phyloP scores from a whole-genome alignment of 2,797 vertebrate species.

The Ceyx erithaca region DNA sequence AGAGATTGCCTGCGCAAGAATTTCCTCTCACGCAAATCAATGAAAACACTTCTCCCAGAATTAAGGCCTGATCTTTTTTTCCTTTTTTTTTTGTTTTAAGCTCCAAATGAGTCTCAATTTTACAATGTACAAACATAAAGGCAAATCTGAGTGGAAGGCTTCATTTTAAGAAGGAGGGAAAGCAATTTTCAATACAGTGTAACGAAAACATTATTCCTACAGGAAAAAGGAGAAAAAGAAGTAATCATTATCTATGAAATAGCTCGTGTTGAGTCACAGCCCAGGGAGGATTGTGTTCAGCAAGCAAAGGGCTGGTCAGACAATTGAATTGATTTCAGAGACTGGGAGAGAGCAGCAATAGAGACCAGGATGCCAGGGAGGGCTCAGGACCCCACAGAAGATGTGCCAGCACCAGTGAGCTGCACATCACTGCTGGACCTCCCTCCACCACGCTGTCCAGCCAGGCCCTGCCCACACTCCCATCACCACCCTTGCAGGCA shows the following conservation, averaged over 20 bases:
- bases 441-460: rapidly evolving
- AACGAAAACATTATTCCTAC: constrained; percentile 48
- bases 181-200: constrained; percentile 22
- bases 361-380: neutral
- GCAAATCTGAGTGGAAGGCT: constrained; percentile 31
- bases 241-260: constrained; percentile 45
- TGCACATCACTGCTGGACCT: neutral
- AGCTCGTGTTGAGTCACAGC: constrained; percentile 40
- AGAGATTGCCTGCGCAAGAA: constrained; percentile 39
- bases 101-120: constrained; percentile 30
- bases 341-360: neutral
- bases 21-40: constrained; percentile 58
- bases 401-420: neutral
- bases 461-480: neutral
- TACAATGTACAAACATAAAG: constrained; percentile 29
- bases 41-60: constrained; percentile 45
- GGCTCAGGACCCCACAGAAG: neutral
- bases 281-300: neutral
- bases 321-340: neutral
- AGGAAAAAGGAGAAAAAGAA: neutral
- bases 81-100: constrained; percentile 35
- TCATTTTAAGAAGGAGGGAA: constrained; percentile 47
- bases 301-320: neutral
- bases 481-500: neutral
- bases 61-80: neutral